A percentile compares a stretch with the other conserved stretches of the same genome.
Evolutionary conservation across 2,797 vertebrate genomes (phyloP).

Genomic region (Anguilla obscura): DNA sequence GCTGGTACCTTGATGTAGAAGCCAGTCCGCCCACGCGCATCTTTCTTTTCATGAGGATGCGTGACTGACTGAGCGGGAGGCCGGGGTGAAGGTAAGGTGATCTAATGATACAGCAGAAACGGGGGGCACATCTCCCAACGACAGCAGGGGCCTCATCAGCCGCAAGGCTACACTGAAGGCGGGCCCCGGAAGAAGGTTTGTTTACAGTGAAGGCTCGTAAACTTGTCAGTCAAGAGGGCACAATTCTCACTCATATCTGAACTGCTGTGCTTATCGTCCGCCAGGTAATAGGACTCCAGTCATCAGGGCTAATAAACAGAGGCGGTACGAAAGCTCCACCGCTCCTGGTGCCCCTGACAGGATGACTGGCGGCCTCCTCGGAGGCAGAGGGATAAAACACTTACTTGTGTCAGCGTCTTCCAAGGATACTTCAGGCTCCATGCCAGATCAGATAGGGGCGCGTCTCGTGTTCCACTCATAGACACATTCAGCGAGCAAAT

Average conservation of each 20-base stretch:
- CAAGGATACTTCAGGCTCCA: conserved; percentile 39
- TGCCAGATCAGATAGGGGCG: conserved; percentile 49
- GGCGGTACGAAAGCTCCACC: conserved; percentile 36
- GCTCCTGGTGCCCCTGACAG: conserved; percentile 39
- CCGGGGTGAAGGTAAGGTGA: conserved; percentile 38
- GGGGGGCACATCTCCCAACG: not conserved
- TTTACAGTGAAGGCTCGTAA: conserved; percentile 51
- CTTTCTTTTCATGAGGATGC: not conserved
- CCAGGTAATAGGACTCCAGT: conserved; percentile 41
- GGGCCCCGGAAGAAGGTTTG: conserved; percentile 30
- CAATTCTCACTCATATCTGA: conserved; percentile 31
- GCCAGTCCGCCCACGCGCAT: not conserved
- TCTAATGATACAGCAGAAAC: conserved; percentile 33
- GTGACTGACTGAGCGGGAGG: not conserved
- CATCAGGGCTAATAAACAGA: conserved; percentile 48
- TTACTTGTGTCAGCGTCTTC: conserved; percentile 36
- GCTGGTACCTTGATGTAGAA: not conserved
- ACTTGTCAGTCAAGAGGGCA: conserved; percentile 41
- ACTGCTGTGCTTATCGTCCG: conserved; percentile 35
- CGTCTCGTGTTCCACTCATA: conserved; percentile 41
- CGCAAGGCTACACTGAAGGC: conserved; percentile 45
- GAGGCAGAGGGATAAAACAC: conserved; percentile 40
- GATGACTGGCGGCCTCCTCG: conserved; percentile 43
- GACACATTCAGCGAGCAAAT: conserved; percentile 46
- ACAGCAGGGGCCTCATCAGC: conserved; percentile 13